A percentile compares a stretch with the other conserved stretches of the same genome.
phyloP scores from a whole-genome alignment of 2,888 invertebrate genomes.

The Cyrtodaria siliqua region DNA sequence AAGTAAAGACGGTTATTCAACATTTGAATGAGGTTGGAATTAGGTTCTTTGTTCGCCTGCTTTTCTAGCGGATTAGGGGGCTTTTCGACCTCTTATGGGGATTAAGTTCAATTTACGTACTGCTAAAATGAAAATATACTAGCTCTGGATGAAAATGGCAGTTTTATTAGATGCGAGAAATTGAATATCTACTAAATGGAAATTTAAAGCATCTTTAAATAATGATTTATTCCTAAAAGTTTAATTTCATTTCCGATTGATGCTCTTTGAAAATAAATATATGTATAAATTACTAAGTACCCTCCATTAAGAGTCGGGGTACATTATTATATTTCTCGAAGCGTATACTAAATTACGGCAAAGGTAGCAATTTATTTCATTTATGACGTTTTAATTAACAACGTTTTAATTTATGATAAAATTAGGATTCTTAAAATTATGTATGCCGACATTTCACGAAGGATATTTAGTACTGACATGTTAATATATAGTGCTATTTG shows the following conservation, averaged over 20 bases:
- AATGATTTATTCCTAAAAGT: conserved; percentile 41
- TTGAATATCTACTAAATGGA: conserved; percentile 46
- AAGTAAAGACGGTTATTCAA: conserved; percentile 53
- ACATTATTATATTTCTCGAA: no score
- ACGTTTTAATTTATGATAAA: neutral
- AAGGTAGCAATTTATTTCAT: conserved; percentile 18
- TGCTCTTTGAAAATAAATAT: conserved; percentile 41
- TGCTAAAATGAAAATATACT: conserved; percentile 48
- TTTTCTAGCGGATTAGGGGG: conserved; percentile 51
- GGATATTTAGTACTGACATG: no score
- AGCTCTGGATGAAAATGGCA: conserved; percentile 27
- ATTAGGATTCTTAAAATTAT: no score
- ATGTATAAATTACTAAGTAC: conserved; percentile 37
- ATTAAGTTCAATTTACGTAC: conserved; percentile 53
- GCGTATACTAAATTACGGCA: conserved; percentile 1
- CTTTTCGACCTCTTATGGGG: conserved; percentile 44
- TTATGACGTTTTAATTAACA: conserved; percentile 28
- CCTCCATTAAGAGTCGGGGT: neutral
- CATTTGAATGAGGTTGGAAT: conserved; percentile 43
- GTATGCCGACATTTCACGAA: no score
- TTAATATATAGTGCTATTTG: no score
- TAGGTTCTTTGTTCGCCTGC: conserved; percentile 48
- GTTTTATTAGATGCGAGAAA: conserved; percentile 31
- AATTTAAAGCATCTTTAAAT: conserved; percentile 45
- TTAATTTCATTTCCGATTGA: conserved; percentile 30